Conservation (phyloP, 2,113 vertebrate genomes). For the Chaetops frenatus region DNA sequence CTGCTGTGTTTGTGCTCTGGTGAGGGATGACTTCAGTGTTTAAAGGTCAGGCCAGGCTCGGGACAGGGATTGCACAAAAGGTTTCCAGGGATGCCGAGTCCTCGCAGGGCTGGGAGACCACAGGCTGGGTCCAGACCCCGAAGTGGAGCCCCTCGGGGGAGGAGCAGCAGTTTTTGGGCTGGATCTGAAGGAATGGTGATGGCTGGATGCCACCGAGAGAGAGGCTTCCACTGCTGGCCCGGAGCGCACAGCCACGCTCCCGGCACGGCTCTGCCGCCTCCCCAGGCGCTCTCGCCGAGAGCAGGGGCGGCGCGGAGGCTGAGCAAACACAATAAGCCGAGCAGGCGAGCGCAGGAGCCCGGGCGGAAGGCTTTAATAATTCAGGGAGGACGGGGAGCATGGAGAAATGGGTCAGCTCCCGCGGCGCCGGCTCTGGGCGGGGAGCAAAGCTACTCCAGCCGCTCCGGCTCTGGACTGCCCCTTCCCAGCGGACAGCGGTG, state of each 20-base stretch:
- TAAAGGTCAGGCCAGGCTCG: slow-evolving; percentile 16
- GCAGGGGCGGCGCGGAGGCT: not conserved
- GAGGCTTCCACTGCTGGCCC: not conserved
- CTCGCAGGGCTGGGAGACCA: not conserved
- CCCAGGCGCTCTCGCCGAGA: not conserved
- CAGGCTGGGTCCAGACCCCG: not conserved
- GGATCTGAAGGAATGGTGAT: not conserved
- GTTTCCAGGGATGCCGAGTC: not conserved
- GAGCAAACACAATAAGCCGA: not conserved
- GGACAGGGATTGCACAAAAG: slow-evolving; percentile 13
- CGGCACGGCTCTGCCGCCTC: fast-evolving
- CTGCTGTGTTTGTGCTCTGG: not conserved
- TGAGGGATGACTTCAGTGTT: slow-evolving; percentile 49
- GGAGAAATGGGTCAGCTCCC: not conserved
- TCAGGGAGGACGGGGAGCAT: not conserved
- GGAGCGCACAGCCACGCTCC: not conserved
- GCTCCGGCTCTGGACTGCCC: fast-evolving
- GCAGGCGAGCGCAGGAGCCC: not conserved
- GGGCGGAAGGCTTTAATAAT: slow-evolving; percentile 19
- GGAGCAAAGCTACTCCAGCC: not conserved
- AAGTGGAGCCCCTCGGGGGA: not conserved
- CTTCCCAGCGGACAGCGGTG: fast-evolving
- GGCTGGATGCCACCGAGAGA: not conserved
- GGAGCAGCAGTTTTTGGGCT: not conserved
- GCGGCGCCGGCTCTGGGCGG: fast-evolving